Evolutionary conservation across 1,140 invertebrate genomes (phyloP).

Genomic region (Drosophila ercepeae): DNA sequence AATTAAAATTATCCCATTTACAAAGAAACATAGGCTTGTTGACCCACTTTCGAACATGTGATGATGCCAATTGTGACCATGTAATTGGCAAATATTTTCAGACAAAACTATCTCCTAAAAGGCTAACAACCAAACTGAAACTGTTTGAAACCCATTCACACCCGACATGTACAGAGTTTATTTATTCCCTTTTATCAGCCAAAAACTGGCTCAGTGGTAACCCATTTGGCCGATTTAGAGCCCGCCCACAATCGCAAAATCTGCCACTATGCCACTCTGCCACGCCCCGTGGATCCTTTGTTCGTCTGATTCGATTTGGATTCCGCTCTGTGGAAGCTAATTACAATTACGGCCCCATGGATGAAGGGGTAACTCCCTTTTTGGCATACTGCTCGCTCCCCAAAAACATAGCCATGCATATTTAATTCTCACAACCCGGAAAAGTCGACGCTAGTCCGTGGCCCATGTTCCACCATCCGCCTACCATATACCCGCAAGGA

Average conservation of each 20-base stretch:
- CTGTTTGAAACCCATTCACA: slow-evolving; percentile 28
- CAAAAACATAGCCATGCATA: slow-evolving; percentile 72
- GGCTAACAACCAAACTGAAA: slow-evolving; percentile 9
- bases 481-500: slow-evolving; percentile 1
- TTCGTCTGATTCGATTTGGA: slow-evolving; percentile 43
- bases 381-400: slow-evolving; percentile 16
- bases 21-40: neutral
- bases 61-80: neutral
- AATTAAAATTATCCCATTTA: neutral
- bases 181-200: slow-evolving; percentile 55
- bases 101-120: neutral
- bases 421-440: slow-evolving; percentile 54
- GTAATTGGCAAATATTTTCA: slow-evolving; percentile 1
- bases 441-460: slow-evolving; percentile 10
- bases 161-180: slow-evolving; percentile 43
- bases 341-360: slow-evolving; percentile 62
- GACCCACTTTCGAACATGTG: neutral
- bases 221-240: slow-evolving; percentile 62
- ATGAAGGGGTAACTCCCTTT: neutral
- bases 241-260: slow-evolving; percentile 17
- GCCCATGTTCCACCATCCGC: neutral
- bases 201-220: slow-evolving; percentile 44
- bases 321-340: slow-evolving; percentile 45
- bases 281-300: slow-evolving; percentile 49
- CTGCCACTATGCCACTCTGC: slow-evolving; percentile 22